Evolutionary conservation across 30 jellyfish, hydroid and myxozoan genomes (phyloP).

Genomic region (Catostylus mosaicus): DNA sequence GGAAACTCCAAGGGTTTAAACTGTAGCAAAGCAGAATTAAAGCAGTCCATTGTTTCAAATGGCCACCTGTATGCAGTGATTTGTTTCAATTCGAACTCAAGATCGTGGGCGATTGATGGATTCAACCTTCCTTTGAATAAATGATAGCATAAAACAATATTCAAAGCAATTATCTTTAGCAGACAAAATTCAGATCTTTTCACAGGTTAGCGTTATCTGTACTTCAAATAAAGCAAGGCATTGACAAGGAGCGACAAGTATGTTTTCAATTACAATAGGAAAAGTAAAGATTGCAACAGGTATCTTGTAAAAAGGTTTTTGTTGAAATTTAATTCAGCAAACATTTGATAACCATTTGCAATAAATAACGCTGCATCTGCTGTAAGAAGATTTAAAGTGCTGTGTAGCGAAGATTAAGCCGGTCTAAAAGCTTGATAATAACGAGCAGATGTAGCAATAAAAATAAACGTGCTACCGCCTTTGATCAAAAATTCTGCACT

Average conservation of each 20-base stretch:
- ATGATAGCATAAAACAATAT: background rate
- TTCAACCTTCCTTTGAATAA: background rate
- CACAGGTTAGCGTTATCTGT: background rate
- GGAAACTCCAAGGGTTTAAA: too few relatives aligned
- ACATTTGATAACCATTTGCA: background rate
- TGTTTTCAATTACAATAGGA: background rate
- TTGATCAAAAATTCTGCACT: too few relatives aligned
- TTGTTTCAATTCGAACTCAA: background rate
- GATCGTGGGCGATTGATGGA: background rate
- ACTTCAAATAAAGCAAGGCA: background rate
- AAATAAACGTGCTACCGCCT: too few relatives aligned
- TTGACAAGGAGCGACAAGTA: background rate
- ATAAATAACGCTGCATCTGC: background rate
- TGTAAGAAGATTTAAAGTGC: background rate
- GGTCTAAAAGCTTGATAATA: too few relatives aligned
- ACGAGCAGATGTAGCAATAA: too few relatives aligned
- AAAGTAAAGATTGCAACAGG: conserved; percentile 5
- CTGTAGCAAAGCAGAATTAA: too few relatives aligned
- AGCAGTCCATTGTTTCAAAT: too few relatives aligned
- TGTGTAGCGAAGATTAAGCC: background rate
- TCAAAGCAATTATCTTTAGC: background rate
- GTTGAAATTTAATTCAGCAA: background rate
- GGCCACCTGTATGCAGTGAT: background rate
- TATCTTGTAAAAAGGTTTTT: conserved; percentile 2
- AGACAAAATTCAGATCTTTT: background rate